phyloP scores from a whole-genome alignment of 2,888 invertebrate species.

The Drosophila suboccidentalis region DNA sequence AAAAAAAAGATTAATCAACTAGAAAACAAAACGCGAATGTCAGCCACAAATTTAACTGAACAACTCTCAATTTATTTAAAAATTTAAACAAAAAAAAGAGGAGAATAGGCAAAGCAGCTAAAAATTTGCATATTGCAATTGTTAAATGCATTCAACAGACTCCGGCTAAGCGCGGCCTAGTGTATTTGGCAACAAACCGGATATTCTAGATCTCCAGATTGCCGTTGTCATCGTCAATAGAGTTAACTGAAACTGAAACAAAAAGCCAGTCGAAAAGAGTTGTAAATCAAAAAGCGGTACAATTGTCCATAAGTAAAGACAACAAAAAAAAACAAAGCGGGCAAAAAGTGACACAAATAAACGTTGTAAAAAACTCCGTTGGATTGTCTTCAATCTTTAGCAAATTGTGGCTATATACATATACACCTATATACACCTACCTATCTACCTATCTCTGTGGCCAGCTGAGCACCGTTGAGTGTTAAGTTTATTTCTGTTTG shows the following conservation, averaged over 20 bases:
- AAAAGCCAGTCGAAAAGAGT: slow-evolving; percentile 24
- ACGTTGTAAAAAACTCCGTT: slow-evolving; percentile 6
- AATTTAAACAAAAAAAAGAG: slow-evolving; percentile 4
- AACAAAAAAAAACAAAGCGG: slow-evolving; percentile 16
- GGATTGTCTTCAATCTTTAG: slow-evolving; percentile 29
- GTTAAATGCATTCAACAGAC: slow-evolving; percentile 33
- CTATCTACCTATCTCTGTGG: slow-evolving; percentile 18
- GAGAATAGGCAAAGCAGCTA: not conserved
- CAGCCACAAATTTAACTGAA: slow-evolving; percentile 4
- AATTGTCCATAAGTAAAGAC: slow-evolving; percentile 24
- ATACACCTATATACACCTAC: slow-evolving; percentile 14
- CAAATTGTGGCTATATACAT: slow-evolving; percentile 21
- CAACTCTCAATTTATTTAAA: slow-evolving; percentile 17
- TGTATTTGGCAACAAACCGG: slow-evolving; percentile 74
- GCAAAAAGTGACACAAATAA: slow-evolving; percentile 52
- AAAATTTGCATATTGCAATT: slow-evolving; percentile 59
- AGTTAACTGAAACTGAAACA: slow-evolving; percentile 34
- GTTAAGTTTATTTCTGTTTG: slow-evolving; percentile 77
- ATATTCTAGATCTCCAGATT: slow-evolving; percentile 71
- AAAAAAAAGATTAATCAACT: not conserved
- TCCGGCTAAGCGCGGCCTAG: slow-evolving; percentile 30
- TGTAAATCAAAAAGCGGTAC: slow-evolving; percentile 37
- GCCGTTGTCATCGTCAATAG: slow-evolving; percentile 15
- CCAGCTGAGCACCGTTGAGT: slow-evolving; percentile 61
- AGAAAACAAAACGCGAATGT: slow-evolving; percentile 14